These are phyloP conservation scores for Megaceryle alcyon DNA, from an alignment of 2,797 vertebrate species.

Conservation along the genomic window DNA sequence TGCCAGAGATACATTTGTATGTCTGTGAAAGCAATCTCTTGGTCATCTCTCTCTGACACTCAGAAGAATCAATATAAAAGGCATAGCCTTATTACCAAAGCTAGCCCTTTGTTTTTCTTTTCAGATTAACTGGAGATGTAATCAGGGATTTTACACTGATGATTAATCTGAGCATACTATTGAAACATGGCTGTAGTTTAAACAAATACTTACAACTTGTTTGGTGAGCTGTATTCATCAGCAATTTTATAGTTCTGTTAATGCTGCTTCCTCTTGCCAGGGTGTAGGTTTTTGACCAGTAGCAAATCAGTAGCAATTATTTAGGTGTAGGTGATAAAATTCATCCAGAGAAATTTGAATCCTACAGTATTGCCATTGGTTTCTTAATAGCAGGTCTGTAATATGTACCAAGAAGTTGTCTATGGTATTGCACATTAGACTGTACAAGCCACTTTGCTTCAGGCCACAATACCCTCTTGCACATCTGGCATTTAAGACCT, in stretches of 20 bases:
- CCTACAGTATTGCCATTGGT: background rate
- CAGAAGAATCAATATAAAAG: background rate
- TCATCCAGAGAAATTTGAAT: background rate
- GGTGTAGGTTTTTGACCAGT: background rate
- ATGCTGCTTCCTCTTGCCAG: background rate
- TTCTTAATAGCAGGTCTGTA: background rate
- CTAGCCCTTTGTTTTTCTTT: background rate
- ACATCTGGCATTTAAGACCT: background rate
- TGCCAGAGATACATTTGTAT: background rate
- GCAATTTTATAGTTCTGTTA: background rate
- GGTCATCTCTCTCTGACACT: background rate
- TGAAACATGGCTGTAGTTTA: background rate
- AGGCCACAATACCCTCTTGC: background rate
- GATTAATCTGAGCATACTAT: background rate
- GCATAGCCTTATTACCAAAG: background rate
- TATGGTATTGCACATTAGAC: background rate
- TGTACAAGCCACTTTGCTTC: background rate
- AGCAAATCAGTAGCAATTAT: background rate
- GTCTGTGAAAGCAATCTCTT: background rate
- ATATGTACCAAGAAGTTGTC: background rate
- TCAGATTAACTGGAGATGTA: background rate
- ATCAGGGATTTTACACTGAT: background rate
- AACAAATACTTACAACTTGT: background rate
- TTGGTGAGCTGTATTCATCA: background rate
- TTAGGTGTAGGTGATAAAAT: background rate